phyloP scores from a whole-genome alignment of 1,140 invertebrate species.

The Zelostemma sp. region DNA sequence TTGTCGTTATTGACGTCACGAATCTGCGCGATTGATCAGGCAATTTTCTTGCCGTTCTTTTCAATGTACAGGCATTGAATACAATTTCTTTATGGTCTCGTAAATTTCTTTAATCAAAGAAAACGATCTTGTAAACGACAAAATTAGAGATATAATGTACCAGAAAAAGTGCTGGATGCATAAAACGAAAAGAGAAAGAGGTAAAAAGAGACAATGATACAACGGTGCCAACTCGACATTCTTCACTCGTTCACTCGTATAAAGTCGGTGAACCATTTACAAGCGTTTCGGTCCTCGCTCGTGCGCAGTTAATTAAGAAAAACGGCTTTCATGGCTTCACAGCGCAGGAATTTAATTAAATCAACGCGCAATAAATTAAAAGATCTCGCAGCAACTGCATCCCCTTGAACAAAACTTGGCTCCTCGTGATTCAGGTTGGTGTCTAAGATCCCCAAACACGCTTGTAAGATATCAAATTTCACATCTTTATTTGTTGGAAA shows the following conservation, averaged over 20 bases:
- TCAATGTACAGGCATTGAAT: no score
- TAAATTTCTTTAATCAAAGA: no score
- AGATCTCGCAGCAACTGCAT: constrained; percentile 11
- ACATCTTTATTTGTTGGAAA: not conserved
- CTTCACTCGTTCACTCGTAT: not conserved
- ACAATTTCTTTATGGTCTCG: no score
- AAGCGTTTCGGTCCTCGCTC: constrained; percentile 15
- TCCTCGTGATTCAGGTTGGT: constrained; percentile 10
- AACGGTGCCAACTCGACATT: not conserved
- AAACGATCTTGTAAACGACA: not conserved
- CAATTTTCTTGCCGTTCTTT: no score
- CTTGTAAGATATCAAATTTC: not conserved
- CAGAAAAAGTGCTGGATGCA: not conserved
- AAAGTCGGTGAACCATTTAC: constrained; percentile 15
- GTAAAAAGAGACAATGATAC: constrained; percentile 7
- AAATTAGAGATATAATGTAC: not conserved
- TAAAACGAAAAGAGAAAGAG: constrained; percentile 7
- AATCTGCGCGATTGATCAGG: no score
- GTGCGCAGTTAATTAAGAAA: constrained; percentile 41
- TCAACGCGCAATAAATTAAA: constrained; percentile 57
- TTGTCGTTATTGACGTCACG: no score
- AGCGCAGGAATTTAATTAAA: constrained; percentile 52
- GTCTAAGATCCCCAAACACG: not conserved
- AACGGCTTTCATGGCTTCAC: constrained; percentile 31
- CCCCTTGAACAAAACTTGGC: constrained; percentile 4